Base-by-base conservation (phyloP, 2,888 invertebrate species). In the Leptinotarsa tumamoca region DNA sequence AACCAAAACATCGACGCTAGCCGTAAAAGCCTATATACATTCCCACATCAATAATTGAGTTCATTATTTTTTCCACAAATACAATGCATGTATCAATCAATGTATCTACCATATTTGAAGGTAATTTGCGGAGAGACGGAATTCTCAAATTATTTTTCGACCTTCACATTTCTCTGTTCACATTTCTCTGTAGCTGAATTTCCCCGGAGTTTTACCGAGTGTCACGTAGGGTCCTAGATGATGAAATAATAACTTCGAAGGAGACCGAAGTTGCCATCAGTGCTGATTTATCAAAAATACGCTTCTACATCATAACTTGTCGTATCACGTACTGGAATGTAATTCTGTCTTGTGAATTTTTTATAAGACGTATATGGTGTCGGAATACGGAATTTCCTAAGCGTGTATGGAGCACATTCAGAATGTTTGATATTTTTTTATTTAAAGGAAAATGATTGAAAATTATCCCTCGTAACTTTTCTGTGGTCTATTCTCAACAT, bases 281-380 rank as follows among this genome's bases (percentile, higher is more conserved):
- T 68, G 56, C 75, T 73, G 77, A 79, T 77, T 79, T 77, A 77
- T 73, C 71, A 61, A 74, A 77, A 73, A 75, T 72, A 79, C 68
- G 69, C 68, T 66, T 68, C 73, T 67, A 71, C 74, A 51, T 72
- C 75, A 75, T 77, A 76, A 75, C 74, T 75, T 58, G 50, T 21
- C 33, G 67, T 33, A 71, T 77, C 75, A 72, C 74, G 72, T 75
- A 75, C 49, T 10, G 27, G 66, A 71, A 69, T 67, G 75, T 75
- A 75, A 75, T 75, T 72, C 69, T 72, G 75, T 69, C 69, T 66
- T 63, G 69, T 75, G 75, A 72, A 72, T 75, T 75, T 75, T 75
- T 75, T 75, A 75, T 72, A 67, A 72, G 72, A 68, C 75, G 72
- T 75, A 72, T 66, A 75, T 69, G 56, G 66, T 56, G 68, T 51